Evolutionary conservation across 2,888 invertebrate species (phyloP).

Genomic region (Erynnis tages): DNA sequence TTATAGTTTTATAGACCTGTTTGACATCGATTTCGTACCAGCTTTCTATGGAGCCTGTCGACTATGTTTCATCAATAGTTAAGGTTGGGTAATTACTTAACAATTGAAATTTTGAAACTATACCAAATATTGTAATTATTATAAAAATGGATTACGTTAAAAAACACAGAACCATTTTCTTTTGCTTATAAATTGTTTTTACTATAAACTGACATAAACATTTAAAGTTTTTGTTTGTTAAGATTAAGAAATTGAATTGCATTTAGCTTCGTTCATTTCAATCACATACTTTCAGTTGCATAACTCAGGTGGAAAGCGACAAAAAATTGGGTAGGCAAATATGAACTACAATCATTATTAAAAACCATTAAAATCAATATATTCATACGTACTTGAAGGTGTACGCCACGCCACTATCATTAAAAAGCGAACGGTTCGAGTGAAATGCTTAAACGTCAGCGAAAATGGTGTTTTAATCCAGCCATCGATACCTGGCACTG

Average conservation of each 20-base stretch:
- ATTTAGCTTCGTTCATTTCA: too few relatives aligned
- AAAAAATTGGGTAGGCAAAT: neutral
- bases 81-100: neutral
- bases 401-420: slow-evolving; percentile 18
- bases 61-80: slow-evolving; percentile 24
- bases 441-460: slow-evolving; percentile 64
- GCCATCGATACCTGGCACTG: slow-evolving; percentile 72
- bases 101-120: too few relatives aligned
- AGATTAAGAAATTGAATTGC: too few relatives aligned
- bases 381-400: neutral
- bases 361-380: neutral
- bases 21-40: slow-evolving; percentile 50
- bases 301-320: too few relatives aligned
- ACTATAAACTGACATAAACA: too few relatives aligned
- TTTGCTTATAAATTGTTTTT: too few relatives aligned
- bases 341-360: neutral
- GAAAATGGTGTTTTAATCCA: slow-evolving; percentile 76
- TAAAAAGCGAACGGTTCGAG: slow-evolving; percentile 50
- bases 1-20: slow-evolving; percentile 67
- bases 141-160: too few relatives aligned
- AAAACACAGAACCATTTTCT: too few relatives aligned
- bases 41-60: slow-evolving; percentile 41
- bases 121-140: too few relatives aligned
- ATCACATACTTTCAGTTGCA: too few relatives aligned
- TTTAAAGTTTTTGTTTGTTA: too few relatives aligned